Evolutionary conservation across 2,797 vertebrate genomes (phyloP), one percentile per base, ranked within the genome.

Genomic region (Microchirus variegatus): DNA sequence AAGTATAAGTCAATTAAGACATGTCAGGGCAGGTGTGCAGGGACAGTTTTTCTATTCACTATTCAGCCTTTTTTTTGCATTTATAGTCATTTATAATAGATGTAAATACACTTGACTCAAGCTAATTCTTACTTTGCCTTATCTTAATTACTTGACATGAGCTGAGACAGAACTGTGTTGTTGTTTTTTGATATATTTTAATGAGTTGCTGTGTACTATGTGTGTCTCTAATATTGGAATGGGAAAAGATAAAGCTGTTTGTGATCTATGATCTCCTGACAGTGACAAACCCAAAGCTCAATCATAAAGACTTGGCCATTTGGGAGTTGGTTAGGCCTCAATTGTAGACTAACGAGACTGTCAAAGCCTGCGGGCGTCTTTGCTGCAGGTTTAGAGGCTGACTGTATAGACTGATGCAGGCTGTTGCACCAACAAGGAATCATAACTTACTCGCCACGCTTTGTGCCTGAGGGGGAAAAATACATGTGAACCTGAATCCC

Each of bases 401-500:
- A 43, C 51, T 71, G 59, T 79, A 74, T 59, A 69, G 80, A 67
- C 64, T 36, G 54, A 73, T 55, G 59, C 45, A 79, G 59, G 49
- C 48, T 63, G 70, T 76, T 84, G 69, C 79, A 80, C 83, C 81
- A 85, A 77, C 67, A 78, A 49, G 63, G 63, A 67, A 82, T 83
- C 52, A 81, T 73, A 81, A 82, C 67, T 74, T 43, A 72, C 50
- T 80, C 60, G 50, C 47, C 38, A 67, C 54, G 66, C 57, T 76
- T 22, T 42, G 45, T 58, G 73, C 81, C 73, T 50, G 46, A 61
- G 53, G 77, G 58, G 15, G 40, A 8, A 73, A 73, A 73, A 80
- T 60, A 71, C 52, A 63, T 64, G 77, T 75, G 63, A 75, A 78
- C 53, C 65, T 72, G 61, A 31, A 48, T 76, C 53, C 53, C 70